A percentile compares a stretch with the other conserved stretches of the same genome.
These are phyloP conservation scores for Ischnura elegans DNA, from an alignment of 2,888 invertebrate genomes.

Conservation along the genomic window DNA sequence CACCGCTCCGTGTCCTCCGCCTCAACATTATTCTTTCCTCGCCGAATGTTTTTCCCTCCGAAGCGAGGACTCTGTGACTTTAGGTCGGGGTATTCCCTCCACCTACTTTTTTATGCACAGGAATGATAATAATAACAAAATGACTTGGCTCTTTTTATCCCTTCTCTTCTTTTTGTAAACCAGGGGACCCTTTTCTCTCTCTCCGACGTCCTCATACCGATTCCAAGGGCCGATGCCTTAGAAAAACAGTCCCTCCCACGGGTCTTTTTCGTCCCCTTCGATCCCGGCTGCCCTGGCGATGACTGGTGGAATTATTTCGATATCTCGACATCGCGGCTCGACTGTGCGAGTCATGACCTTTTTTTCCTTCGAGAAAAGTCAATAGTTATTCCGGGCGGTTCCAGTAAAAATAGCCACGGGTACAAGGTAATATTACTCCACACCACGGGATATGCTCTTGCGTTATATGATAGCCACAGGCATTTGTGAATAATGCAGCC, in stretches of 20 bases:
- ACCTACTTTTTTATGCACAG: background rate
- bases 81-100: background rate
- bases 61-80: background rate
- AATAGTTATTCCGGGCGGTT: no score
- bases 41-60: slow-evolving; percentile 7
- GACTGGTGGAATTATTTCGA: background rate
- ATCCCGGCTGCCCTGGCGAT: background rate
- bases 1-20: background rate
- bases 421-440: no score
- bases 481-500: no score
- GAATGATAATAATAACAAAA: slow-evolving; percentile 15
- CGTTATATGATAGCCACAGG: no score
- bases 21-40: background rate
- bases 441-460: no score
- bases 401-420: no score
- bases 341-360: no score
- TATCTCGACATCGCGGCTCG: background rate
- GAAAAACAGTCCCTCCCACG: background rate
- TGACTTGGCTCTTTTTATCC: background rate
- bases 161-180: no score
- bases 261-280: background rate
- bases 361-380: no score
- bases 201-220: background rate
- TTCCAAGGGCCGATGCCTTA: background rate
- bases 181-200: background rate